Evolutionary conservation across 1,140 invertebrate species (phyloP), one percentile per base, ranked within the genome.

Genomic region (Plectrocnemia conspersa): DNA sequence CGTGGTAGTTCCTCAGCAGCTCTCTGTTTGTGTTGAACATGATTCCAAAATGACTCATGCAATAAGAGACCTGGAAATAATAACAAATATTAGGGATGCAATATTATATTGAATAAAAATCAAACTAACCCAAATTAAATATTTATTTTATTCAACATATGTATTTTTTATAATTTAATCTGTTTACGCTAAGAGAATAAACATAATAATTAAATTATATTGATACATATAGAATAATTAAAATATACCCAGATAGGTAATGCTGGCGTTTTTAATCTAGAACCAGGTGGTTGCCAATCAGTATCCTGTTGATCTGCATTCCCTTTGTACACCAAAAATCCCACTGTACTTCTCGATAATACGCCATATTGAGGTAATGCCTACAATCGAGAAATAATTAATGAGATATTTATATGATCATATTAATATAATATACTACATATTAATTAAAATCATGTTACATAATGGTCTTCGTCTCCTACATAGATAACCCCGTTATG

Each of bases 401-500:
- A 32, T 9, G n/a, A 32, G 27, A n/a, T 32, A 32, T 32, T 15
- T 15, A 7, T 40, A 7, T 5, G 5, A 9, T 9, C 36, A 16
- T 15, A 40, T 9, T 15, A 40, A 40, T 40, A 29, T 29, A 9
- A n/a, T n/a, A n/a, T n/a, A n/a, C n/a, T n/a, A n/a, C n/a, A n/a
- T n/a, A 38, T 6, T 38, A 38, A 18, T 19, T 44, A 44, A 44
- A 22, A 22, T 44, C 25, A 52, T 18, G 41, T 76, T 67, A 86
- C 85, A 65, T 86, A 86, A 66, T 84, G 81, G 59, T 87, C 80
- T 64, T 89, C 88, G 66, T 86, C 84, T 9, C 84, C 84, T 23
- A 88, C 82, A 63, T 89, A 88, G 33, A 89, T 69, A n/a, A 89
- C 82, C 4, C 88, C 88, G 64, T 92, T 92, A 64, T 91, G 88